These are phyloP conservation scores for Ibidorhyncha struthersii DNA, from an alignment of 2,113 vertebrate genomes.

Conservation along the genomic window DNA sequence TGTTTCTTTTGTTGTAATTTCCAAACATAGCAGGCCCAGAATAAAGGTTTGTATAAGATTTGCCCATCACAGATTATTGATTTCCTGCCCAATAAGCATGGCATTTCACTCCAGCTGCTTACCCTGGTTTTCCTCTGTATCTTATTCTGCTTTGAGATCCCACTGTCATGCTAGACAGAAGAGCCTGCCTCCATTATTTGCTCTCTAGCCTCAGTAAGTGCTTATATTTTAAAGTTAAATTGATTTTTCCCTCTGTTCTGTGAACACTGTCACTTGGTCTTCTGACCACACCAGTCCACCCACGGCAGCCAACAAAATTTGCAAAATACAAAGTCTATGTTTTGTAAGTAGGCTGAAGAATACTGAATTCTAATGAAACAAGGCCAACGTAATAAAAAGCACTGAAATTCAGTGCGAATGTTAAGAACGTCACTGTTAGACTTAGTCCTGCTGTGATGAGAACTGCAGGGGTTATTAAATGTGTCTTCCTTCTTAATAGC, in stretches of 20 bases:
- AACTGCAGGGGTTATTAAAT: constrained; percentile 28
- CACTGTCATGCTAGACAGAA: neutral
- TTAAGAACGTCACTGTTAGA: neutral
- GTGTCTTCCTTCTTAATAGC: constrained; percentile 46
- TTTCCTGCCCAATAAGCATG: neutral
- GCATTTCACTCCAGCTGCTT: constrained; percentile 10
- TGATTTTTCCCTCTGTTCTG: neutral
- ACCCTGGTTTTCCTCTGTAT: neutral
- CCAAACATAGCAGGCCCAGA: neutral
- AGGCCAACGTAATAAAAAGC: neutral
- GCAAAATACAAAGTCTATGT: neutral
- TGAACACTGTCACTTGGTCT: neutral
- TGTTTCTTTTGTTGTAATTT: constrained; percentile 22
- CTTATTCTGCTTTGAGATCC: neutral
- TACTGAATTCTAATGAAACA: neutral
- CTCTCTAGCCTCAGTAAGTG: neutral
- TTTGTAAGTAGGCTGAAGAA: neutral
- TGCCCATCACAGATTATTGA: constrained; percentile 18
- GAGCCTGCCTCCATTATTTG: constrained; percentile 22
- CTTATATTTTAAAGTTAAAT: constrained; percentile 28
- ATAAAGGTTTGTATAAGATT: constrained; percentile 34
- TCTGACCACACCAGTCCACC: neutral
- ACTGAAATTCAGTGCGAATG: neutral
- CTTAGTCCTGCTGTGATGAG: neutral
- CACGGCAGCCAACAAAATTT: neutral